Conservation (phyloP, 2,113 vertebrate genomes). For the Fulmarus glacialis region DNA sequence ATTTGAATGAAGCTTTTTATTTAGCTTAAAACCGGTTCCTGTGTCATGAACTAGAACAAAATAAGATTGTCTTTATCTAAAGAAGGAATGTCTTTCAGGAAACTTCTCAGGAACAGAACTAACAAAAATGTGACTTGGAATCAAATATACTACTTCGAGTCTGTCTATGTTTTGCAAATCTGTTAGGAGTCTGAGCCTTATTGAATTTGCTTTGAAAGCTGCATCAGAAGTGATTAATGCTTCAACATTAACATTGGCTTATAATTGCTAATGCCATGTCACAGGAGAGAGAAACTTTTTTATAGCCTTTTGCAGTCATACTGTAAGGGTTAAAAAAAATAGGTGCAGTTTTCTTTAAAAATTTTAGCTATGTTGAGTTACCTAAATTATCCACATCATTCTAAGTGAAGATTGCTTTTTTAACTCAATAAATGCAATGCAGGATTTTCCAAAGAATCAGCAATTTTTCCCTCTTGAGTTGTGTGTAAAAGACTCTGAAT, state of each 20-base stretch:
- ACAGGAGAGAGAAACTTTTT: background rate
- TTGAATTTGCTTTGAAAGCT: background rate
- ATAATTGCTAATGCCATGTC: background rate
- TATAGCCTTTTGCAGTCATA: background rate
- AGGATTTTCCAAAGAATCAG: conserved; percentile 70
- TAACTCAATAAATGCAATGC: conserved; percentile 14
- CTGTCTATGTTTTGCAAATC: background rate
- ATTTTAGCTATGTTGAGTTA: background rate
- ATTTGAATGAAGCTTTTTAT: background rate
- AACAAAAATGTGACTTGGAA: background rate
- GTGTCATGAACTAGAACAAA: background rate
- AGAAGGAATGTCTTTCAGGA: background rate
- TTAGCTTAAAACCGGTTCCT: background rate
- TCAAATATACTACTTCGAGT: background rate
- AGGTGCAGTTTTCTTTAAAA: background rate
- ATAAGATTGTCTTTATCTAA: background rate
- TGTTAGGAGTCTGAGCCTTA: background rate
- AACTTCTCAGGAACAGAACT: background rate
- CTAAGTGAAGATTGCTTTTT: conserved; percentile 20
- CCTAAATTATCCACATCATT: background rate
- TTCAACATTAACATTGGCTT: background rate
- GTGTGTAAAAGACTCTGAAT: conserved; percentile 69
- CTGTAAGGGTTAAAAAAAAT: background rate
- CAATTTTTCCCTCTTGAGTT: conserved; percentile 63
- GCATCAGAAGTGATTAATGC: background rate